Evolutionary conservation across 2,797 vertebrate genomes (phyloP), one percentile per base, ranked within the genome.

Genomic region (Melanotaenia trifasciata): DNA sequence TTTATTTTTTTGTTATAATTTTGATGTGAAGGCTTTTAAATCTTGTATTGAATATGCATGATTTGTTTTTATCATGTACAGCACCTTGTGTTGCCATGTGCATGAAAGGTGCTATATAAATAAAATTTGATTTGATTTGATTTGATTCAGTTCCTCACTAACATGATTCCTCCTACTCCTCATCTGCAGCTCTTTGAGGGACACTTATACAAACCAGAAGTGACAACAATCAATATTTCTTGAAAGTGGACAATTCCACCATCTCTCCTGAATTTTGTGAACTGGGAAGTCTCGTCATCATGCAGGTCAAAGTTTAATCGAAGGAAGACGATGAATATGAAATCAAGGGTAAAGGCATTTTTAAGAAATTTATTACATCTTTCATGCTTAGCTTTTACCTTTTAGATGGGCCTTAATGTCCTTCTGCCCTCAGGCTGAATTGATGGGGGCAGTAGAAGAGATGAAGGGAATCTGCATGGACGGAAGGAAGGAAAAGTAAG

Each of bases 191-290:
- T 61, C 32, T 50, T 1, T 76, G 78, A 83, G 36, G 14, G 72
- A 30, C 75, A 63, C 24, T 33, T 33, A 53, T 4, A 62, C 57
- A 62, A 84, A 82, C 35, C 22, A 64, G 57, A 66, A 24, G n/a
- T 36, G 70, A 80, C 76, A 59, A 58, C 47, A 51, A 63, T 82
- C 79, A 64, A 80, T 81, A 81, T 40, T 60, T 72, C 61, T 70
- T 22, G 68, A 50, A 13, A 45, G 56, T 67, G 56, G 54, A 71
- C 72, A 47, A 30, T 35, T 58, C 3, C 51, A 20, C 5, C 6
- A 3, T 59, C 50, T 35, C 43, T 54, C 50, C 43, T 45, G 24
- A 22, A 57, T 30, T 4, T 33, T 67, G 20, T 43, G 47, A 58
- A 75, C 20, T 12, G 45, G 2, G 51, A 28, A 33, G 51, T 14